Percentiles rank a stretch among this genome's conserved stretches.
phyloP scores from a whole-genome alignment of 23 tunicate species.

The Oikopleura albicans region DNA sequence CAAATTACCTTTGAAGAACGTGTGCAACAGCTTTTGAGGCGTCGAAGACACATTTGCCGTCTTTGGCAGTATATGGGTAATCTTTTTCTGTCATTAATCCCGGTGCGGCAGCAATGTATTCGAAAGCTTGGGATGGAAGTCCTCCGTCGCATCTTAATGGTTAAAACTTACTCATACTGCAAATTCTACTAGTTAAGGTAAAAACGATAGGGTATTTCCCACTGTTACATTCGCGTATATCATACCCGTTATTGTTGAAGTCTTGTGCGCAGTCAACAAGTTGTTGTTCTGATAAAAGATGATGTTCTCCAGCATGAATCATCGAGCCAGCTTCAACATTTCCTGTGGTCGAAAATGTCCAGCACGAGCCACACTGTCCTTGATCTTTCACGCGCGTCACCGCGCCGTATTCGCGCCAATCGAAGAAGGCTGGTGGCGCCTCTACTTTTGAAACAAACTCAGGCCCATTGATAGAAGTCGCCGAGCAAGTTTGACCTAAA shows the following conservation, averaged over 20 bases:
- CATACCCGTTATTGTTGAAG: slow-evolving; percentile 35
- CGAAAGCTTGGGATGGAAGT: slow-evolving; percentile 69
- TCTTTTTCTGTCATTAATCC: slow-evolving; percentile 52
- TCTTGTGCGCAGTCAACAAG: slow-evolving; percentile 76
- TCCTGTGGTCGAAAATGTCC: slow-evolving; percentile 98
- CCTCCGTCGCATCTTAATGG: slow-evolving; percentile 57
- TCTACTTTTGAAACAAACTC: no score
- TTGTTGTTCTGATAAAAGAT: slow-evolving; percentile 66
- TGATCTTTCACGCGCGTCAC: slow-evolving; percentile 87
- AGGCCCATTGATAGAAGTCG: slow-evolving; percentile 55
- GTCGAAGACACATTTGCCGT: slow-evolving; percentile 38
- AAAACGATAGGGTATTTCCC: no score
- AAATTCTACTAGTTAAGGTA: no score
- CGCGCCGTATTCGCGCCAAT: slow-evolving; percentile 69
- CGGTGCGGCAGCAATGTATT: slow-evolving; percentile 12
- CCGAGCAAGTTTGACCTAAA: slow-evolving; percentile 59
- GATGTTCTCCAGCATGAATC: slow-evolving; percentile 32
- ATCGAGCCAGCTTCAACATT: slow-evolving; percentile 91
- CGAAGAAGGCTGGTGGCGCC: slow-evolving; percentile 51
- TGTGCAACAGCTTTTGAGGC: slow-evolving; percentile 31
- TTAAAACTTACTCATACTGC: no score
- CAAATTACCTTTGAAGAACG: slow-evolving; percentile 22
- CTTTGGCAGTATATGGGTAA: slow-evolving; percentile 54
- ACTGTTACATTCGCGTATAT: no score
- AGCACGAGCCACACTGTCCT: slow-evolving; percentile 97